Evolutionary conservation across 2,888 invertebrate genomes (phyloP).

Genomic region (Magallana nippona): DNA sequence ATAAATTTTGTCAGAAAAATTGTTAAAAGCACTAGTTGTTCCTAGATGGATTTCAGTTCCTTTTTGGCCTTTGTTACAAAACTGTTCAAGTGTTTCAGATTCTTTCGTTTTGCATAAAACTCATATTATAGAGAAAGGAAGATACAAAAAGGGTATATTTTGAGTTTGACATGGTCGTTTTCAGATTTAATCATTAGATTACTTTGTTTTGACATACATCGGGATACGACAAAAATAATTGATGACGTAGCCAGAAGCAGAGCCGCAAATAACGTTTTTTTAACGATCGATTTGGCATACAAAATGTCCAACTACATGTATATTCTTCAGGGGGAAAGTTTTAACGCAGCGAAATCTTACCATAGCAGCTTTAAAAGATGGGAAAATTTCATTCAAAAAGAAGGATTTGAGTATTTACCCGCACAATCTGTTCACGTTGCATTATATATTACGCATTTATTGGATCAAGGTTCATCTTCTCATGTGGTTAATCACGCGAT

Average conservation of each 20-base stretch:
- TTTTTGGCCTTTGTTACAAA: slow-evolving; percentile 34
- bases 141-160: slow-evolving; percentile 36
- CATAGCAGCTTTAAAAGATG: slow-evolving; percentile 35
- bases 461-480: slow-evolving; percentile 41
- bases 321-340: slow-evolving; percentile 41
- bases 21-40: background rate
- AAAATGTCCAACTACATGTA: slow-evolving; percentile 39
- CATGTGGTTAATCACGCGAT: slow-evolving; percentile 39
- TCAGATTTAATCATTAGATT: slow-evolving; percentile 18
- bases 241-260: background rate
- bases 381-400: slow-evolving; percentile 28
- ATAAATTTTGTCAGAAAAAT: slow-evolving; percentile 9
- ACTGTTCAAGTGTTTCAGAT: background rate
- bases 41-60: background rate
- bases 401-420: slow-evolving; percentile 32
- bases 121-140: background rate
- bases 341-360: slow-evolving; percentile 42
- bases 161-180: slow-evolving; percentile 4
- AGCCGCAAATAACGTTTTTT: background rate
- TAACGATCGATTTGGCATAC: background rate
- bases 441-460: slow-evolving; percentile 44
- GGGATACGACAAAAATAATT: background rate
- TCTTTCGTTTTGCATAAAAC: background rate
- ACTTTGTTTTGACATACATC: slow-evolving; percentile 22
- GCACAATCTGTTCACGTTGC: slow-evolving; percentile 43